Conservation (phyloP, 2,888 invertebrate genomes). For the Tetheella fluctuosa region DNA sequence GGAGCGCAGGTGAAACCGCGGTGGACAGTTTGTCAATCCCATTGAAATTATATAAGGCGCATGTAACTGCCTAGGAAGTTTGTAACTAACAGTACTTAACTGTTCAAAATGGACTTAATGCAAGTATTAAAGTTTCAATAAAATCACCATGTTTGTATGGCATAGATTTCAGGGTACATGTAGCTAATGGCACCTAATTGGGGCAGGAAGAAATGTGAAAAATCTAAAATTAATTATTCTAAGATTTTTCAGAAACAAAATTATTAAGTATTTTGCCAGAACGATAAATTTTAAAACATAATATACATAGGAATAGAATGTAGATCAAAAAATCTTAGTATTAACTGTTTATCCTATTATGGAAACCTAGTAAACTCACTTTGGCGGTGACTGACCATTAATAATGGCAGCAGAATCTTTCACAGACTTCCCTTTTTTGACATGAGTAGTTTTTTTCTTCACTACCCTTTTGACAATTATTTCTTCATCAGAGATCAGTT, state of each 20-base stretch:
- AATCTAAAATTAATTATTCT: neutral
- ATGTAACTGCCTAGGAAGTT: neutral
- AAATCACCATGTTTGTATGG: neutral
- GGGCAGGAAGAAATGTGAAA: neutral
- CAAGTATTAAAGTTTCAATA: too few species aligned
- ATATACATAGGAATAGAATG: neutral
- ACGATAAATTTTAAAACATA: neutral
- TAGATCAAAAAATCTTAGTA: neutral
- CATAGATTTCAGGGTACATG: neutral
- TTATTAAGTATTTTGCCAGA: neutral
- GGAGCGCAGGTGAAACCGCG: too few species aligned
- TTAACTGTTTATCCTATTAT: neutral
- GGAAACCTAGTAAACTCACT: conserved; percentile 7
- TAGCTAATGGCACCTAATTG: neutral
- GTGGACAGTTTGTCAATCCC: neutral
- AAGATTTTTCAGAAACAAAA: neutral
- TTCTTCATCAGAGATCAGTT: conserved; percentile 62
- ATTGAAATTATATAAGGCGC: conserved; percentile 1
- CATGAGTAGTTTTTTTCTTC: conserved; percentile 62
- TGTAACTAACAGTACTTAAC: neutral
- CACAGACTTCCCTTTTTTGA: conserved; percentile 65
- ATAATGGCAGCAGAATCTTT: conserved; percentile 65
- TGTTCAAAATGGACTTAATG: conserved; percentile 1
- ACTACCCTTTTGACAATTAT: conserved; percentile 66
- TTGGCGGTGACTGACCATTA: conserved; percentile 68